Evolutionary conservation across 2,888 invertebrate genomes (phyloP).

Genomic region (Gandaritis pyraliata): DNA sequence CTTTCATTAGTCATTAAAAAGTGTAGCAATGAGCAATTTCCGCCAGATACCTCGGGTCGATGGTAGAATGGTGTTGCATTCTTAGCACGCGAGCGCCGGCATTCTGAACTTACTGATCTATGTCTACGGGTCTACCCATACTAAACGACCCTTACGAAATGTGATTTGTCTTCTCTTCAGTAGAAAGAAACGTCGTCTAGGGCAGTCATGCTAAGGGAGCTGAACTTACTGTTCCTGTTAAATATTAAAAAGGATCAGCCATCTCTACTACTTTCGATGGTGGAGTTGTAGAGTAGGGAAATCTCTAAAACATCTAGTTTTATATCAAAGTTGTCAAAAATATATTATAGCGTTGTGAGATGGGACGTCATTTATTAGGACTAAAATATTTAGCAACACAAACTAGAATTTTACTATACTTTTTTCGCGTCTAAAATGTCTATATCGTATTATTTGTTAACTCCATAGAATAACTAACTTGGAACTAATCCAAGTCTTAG

Average conservation of each 20-base stretch:
- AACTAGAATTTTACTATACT: neutral
- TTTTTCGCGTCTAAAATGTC: conserved; percentile 3
- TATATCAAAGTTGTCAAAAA: neutral
- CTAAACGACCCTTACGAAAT: too few species aligned
- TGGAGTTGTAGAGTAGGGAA: neutral
- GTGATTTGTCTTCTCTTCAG: too few species aligned
- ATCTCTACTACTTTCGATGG: too few species aligned
- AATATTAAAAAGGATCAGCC: neutral
- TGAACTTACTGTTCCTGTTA: conserved; percentile 14
- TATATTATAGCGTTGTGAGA: too few species aligned
- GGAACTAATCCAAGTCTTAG: conserved; percentile 51
- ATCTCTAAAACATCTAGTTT: neutral
- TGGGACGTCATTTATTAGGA: too few species aligned
- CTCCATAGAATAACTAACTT: conserved; percentile 41
- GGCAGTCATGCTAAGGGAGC: neutral
- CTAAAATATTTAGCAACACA: too few species aligned
- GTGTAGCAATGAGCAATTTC: conserved; percentile 76
- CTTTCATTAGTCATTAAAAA: conserved; percentile 77
- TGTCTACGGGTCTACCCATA: too few species aligned
- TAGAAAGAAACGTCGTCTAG: too few species aligned
- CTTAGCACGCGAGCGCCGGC: conserved; percentile 43
- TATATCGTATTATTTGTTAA: conserved; percentile 36
- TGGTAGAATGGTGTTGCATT: conserved; percentile 43
- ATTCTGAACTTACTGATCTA: conserved; percentile 13
- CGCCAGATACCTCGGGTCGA: conserved; percentile 54